Percentiles rank a stretch among this genome's conserved stretches.
These are phyloP conservation scores for Sipha maydis DNA, from an alignment of 2,888 invertebrate species.

Conservation along the genomic window DNA sequence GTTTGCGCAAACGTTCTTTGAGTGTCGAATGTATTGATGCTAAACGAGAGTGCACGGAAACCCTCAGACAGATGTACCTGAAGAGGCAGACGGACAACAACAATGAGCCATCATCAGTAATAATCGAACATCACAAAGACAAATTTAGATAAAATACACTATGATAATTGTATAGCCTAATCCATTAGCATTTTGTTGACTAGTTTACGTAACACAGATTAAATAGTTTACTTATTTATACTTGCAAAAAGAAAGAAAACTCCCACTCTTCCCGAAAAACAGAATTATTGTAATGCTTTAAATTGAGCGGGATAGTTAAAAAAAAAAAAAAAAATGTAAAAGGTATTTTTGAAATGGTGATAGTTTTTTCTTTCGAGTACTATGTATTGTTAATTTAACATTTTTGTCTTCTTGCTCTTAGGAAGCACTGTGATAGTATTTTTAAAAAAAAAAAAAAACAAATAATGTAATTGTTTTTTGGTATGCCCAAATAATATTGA, in stretches of 20 bases:
- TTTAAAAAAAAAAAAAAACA: constrained; percentile 24
- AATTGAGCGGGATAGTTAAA: constrained; percentile 29
- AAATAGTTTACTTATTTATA: constrained; percentile 58
- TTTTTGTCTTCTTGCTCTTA: constrained; percentile 58
- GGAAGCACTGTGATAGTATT: constrained; percentile 61
- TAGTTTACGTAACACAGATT: constrained; percentile 58
- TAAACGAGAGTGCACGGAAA: constrained; percentile 51
- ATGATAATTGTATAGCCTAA: constrained; percentile 15
- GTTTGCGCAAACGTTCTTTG: constrained; percentile 58
- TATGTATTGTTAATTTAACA: constrained; percentile 32
- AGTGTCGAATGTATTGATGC: constrained; percentile 52
- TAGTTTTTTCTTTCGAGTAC: constrained; percentile 44
- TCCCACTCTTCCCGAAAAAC: neutral
- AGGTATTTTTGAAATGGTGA: constrained; percentile 55
- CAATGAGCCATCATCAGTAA: constrained; percentile 34
- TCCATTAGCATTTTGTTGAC: constrained; percentile 61
- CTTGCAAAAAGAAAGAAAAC: constrained; percentile 32
- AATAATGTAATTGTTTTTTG: constrained; percentile 27
- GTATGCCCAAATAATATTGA: constrained; percentile 31
- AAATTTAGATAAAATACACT: constrained; percentile 55
- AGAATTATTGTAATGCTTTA: constrained; percentile 19
- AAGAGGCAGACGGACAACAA: constrained; percentile 49
- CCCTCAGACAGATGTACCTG: constrained; percentile 34
- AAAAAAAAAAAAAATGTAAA: constrained; percentile 26
- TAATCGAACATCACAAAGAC: constrained; percentile 57